Conservation (phyloP, 2,888 invertebrate species). For the Clitarchus hookeri region DNA sequence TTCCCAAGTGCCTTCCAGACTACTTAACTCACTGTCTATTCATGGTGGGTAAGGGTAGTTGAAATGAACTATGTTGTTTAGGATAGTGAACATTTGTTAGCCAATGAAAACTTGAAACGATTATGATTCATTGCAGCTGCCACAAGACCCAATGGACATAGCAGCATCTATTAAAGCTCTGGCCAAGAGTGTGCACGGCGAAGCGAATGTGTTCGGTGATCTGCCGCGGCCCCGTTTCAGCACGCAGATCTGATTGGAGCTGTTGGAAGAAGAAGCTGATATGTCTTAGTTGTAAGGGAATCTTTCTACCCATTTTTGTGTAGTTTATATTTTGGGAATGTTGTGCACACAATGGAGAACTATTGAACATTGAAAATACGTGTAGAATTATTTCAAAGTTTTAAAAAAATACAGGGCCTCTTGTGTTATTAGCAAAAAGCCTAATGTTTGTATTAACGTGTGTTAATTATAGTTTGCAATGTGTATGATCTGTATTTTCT, state of each 20-base stretch:
- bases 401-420: neutral
- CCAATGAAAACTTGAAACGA: too few species aligned
- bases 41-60: too few species aligned
- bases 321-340: neutral
- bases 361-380: neutral
- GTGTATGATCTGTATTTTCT: neutral
- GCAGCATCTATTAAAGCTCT: conserved; percentile 92
- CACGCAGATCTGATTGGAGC: conserved; percentile 72
- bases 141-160: conserved; percentile 72
- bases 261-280: neutral
- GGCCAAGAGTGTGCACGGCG: conserved; percentile 87
- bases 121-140: conserved; percentile 44
- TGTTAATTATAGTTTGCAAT: neutral
- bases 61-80: too few species aligned
- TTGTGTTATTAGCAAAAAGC: neutral
- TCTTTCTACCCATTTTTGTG: neutral
- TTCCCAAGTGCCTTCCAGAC: too few species aligned
- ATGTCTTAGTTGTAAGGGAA: neutral
- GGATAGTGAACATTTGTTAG: too few species aligned
- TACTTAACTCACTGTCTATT: too few species aligned
- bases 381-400: neutral
- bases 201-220: conserved; percentile 80
- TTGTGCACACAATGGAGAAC: neutral
- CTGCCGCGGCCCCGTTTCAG: conserved; percentile 84
- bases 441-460: neutral